Conservation (phyloP, 1,140 invertebrate species). For the Trichonephila clavipes region DNA sequence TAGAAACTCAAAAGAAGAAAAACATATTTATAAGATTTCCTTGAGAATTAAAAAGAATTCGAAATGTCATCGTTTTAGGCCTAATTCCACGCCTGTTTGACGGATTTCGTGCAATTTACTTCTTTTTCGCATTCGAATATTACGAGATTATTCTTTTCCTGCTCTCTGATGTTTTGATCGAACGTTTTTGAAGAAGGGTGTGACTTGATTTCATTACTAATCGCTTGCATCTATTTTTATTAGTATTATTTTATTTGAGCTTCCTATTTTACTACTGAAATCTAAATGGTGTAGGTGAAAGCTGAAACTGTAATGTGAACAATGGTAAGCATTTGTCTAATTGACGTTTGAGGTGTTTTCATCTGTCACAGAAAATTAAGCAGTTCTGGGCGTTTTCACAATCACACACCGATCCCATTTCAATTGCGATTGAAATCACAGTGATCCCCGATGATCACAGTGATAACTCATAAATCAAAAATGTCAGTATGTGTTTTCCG, state of each 20-base stretch:
- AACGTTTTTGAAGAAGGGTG: not conserved
- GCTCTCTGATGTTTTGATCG: not conserved
- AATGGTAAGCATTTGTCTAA: not conserved
- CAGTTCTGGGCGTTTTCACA: not conserved
- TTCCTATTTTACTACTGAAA: not conserved
- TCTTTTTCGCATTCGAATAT: not conserved
- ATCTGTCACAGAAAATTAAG: not conserved
- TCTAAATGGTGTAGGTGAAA: not conserved
- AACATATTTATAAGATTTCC: not conserved
- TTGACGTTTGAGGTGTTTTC: not conserved
- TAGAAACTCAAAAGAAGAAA: not conserved
- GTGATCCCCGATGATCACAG: not conserved
- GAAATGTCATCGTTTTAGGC: not conserved
- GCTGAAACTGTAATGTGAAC: not conserved
- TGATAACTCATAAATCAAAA: not conserved
- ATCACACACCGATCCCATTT: not conserved
- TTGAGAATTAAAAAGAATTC: not conserved
- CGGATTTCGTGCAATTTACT: not conserved
- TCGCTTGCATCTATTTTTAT: not conserved
- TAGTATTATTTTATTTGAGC: too few species aligned
- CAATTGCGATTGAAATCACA: not conserved
- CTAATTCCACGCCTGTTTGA: not conserved
- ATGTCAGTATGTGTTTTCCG: not conserved
- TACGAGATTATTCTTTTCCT: not conserved
- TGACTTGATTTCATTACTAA: not conserved